These are phyloP conservation scores for Salvelinus sp. DNA, from an alignment of 2,113 vertebrate species.

Conservation along the genomic window DNA sequence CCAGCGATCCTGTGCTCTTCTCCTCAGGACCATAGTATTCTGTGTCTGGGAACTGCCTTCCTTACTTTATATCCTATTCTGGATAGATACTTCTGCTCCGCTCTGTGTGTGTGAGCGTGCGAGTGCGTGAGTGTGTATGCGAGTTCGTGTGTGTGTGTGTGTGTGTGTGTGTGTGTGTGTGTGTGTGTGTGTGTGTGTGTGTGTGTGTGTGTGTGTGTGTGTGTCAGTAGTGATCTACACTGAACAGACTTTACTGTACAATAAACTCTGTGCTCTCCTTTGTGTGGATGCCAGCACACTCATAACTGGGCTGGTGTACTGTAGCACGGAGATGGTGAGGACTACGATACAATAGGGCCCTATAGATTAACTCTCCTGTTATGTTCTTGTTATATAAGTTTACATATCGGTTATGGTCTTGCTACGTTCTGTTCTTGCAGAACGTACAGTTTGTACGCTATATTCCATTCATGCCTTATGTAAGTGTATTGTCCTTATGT, in stretches of 20 bases:
- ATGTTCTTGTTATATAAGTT: neutral
- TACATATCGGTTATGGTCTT: neutral
- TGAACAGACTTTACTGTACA: neutral
- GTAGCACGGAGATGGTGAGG: neutral
- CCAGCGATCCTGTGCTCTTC: constrained; percentile 15
- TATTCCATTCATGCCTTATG: no score
- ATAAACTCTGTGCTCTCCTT: neutral
- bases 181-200: neutral
- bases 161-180: neutral
- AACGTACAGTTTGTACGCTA: no score
- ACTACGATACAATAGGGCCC: neutral
- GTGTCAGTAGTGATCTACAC: neutral
- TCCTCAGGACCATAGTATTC: constrained; percentile 30
- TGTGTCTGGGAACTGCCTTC: constrained; percentile 42
- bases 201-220: neutral
- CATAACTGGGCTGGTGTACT: neutral
- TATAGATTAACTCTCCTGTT: neutral
- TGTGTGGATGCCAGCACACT: neutral
- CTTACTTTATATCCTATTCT: neutral
- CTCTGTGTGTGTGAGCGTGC: neutral
- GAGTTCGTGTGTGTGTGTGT: no score
- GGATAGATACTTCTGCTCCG: no score
- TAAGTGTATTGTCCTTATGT: no score
- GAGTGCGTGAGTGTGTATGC: neutral
- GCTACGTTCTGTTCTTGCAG: no score